Conservation (phyloP, 2,797 vertebrate species). For the Sebastes oblongus region DNA sequence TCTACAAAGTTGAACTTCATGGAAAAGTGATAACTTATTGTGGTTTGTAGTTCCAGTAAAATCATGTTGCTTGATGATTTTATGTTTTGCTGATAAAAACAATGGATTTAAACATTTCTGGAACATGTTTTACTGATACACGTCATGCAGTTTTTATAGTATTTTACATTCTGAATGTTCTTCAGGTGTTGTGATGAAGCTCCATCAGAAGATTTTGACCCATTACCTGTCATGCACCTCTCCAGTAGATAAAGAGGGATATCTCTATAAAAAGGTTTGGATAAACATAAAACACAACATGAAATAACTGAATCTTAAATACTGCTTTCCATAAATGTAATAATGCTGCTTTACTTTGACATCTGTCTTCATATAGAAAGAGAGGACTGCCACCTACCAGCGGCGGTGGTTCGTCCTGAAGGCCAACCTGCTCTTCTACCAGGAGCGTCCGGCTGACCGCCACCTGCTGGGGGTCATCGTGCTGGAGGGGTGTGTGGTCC, state of each 20-base stretch:
- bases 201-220: slow-evolving; percentile 90
- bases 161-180: not conserved
- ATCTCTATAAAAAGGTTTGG: slow-evolving; percentile 87
- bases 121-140: not conserved
- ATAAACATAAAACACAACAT: not conserved
- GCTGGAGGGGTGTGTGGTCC: slow-evolving; percentile 91
- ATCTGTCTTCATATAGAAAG: slow-evolving; percentile 61
- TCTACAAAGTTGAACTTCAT: too few species aligned
- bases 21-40: too few species aligned
- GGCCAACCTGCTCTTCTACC: slow-evolving; percentile 97
- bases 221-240: slow-evolving; percentile 90
- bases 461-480: slow-evolving; percentile 90
- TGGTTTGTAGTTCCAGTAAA: not conserved
- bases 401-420: slow-evolving; percentile 94
- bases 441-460: slow-evolving; percentile 87
- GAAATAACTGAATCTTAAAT: not conserved
- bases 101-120: not conserved
- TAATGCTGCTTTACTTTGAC: not conserved
- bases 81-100: too few species aligned
- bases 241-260: slow-evolving; percentile 89
- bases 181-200: slow-evolving; percentile 87
- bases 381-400: slow-evolving; percentile 83
- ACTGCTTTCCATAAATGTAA: not conserved
- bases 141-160: not conserved
- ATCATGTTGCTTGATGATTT: not conserved